These are phyloP conservation scores for Tetramorium bicarinatum DNA, from an alignment of 2,888 invertebrate species.

Conservation along the genomic window DNA sequence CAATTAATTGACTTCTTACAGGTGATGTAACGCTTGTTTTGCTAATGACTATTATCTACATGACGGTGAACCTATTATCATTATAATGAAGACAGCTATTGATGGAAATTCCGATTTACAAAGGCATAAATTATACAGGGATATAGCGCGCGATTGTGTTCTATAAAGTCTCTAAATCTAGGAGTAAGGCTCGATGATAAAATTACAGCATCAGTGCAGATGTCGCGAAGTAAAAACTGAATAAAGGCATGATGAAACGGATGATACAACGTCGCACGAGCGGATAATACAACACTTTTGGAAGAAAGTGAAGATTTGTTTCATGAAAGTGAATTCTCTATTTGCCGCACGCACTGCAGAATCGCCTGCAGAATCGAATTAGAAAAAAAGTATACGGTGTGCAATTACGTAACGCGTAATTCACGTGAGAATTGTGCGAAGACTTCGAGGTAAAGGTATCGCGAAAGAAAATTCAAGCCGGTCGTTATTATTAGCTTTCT, in stretches of 20 bases:
- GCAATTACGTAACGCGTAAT: conserved; percentile 1
- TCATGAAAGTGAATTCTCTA: not conserved
- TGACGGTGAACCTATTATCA: conserved; percentile 21
- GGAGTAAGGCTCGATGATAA: not conserved
- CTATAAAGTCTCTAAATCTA: not conserved
- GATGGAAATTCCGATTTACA: conserved; percentile 50
- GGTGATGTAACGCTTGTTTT: conserved; percentile 67
- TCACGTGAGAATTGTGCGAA: not conserved
- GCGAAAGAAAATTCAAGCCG: conserved; percentile 1
- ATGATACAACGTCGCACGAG: not conserved
- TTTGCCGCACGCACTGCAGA: not conserved
- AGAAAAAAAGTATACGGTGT: not conserved
- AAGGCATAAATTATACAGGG: not conserved
- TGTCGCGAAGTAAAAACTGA: not conserved
- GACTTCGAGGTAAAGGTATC: too few species aligned
- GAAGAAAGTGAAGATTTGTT: not conserved
- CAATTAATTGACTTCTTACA: conserved; percentile 50
- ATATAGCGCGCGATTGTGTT: not conserved
- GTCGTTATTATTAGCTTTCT: conserved; percentile 38
- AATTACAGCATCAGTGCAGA: not conserved
- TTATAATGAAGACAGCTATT: conserved; percentile 15
- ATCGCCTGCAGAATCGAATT: not conserved
- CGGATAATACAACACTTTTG: not conserved
- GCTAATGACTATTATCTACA: conserved; percentile 29
- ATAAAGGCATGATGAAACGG: not conserved